phyloP scores from a whole-genome alignment of 2,888 invertebrate genomes.

The Agrotis puta region DNA sequence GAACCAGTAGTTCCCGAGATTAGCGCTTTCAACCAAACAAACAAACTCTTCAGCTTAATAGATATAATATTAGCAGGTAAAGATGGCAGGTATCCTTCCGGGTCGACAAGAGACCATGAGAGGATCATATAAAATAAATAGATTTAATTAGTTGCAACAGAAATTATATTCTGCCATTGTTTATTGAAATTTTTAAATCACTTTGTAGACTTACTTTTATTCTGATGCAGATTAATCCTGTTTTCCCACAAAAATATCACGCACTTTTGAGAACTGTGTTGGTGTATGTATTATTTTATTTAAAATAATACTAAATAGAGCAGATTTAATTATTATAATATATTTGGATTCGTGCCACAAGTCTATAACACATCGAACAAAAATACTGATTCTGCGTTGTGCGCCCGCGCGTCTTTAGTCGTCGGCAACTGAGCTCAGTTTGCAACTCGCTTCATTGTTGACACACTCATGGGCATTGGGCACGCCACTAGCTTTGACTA shows the following conservation, averaged over 20 bases:
- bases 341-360: conserved; percentile 40
- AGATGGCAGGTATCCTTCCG: neutral
- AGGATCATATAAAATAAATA: neutral
- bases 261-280: conserved; percentile 9
- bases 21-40: no score
- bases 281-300: conserved; percentile 10
- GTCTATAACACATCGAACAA: conserved; percentile 2
- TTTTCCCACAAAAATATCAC: conserved; percentile 7
- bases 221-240: conserved; percentile 7
- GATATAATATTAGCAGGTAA: no score
- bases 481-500: conserved; percentile 16
- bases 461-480: conserved; percentile 19
- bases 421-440: conserved; percentile 33
- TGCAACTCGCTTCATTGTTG: conserved; percentile 52
- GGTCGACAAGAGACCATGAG: neutral
- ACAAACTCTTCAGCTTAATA: no score
- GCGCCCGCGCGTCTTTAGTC: conserved; percentile 33
- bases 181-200: neutral
- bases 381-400: conserved; percentile 15
- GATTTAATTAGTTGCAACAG: no score
- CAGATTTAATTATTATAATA: conserved; percentile 17
- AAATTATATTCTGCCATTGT: neutral
- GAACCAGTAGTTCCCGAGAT: no score
- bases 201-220: conserved; percentile 30
- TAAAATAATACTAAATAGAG: conserved; percentile 3